Conservation (phyloP, 1,140 invertebrate genomes). For the Pogonomyrmex barbatus region DNA sequence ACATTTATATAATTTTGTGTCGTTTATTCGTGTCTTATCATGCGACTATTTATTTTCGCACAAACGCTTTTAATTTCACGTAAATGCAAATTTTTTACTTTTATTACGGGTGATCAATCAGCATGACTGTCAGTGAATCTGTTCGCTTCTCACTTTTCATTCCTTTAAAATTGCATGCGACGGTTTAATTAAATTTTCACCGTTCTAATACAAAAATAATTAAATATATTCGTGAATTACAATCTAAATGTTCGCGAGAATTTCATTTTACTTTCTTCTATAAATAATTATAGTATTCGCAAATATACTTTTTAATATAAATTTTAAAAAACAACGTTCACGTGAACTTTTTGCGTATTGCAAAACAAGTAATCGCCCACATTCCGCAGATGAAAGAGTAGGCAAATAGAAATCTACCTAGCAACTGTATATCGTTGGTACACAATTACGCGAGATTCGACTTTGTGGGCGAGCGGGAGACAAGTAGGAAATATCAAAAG, state of each 20-base stretch:
- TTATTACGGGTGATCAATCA: not conserved
- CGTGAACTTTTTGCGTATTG: not conserved
- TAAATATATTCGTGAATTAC: not conserved
- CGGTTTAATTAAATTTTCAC: not conserved
- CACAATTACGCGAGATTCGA: conserved; percentile 48
- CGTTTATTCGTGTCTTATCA: not conserved
- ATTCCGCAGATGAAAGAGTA: conserved; percentile 69
- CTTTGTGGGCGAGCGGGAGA: conserved; percentile 9
- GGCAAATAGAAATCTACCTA: conserved; percentile 71
- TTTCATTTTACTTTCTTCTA: not conserved
- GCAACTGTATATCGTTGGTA: conserved; percentile 53
- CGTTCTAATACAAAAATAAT: not conserved
- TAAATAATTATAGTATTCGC: not conserved
- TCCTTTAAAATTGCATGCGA: not conserved
- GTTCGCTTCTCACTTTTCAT: not conserved
- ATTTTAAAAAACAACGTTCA: conserved; percentile 18
- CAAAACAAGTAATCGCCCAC: conserved; percentile 38
- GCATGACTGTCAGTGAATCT: not conserved
- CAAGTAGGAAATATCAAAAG: conserved; percentile 21
- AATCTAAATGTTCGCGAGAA: not conserved
- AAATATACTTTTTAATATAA: not conserved
- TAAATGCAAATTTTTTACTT: not conserved
- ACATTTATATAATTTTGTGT: conserved; percentile 46
- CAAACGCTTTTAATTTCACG: not conserved
- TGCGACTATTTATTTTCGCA: not conserved